A percentile compares a stretch with the other conserved stretches of the same genome.
Conservation (phyloP, 1,140 invertebrate genomes). For the Ceratina australensis region DNA sequence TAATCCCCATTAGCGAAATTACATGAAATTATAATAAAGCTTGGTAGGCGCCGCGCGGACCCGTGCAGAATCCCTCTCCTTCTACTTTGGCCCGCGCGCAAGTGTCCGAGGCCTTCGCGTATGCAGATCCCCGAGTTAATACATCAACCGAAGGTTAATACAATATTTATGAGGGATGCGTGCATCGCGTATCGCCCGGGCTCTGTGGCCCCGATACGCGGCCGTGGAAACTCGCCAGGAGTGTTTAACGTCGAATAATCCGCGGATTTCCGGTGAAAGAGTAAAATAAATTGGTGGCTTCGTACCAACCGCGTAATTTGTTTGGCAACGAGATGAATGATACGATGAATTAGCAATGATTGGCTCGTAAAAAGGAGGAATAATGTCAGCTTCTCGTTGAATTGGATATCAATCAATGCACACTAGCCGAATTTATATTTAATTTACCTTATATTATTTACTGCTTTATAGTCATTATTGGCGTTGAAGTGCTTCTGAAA, state of each 20-base stretch:
- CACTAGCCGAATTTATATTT: too few species aligned
- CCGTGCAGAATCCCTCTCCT: conserved; percentile 10
- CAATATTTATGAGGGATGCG: conserved; percentile 36
- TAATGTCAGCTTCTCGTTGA: too few species aligned
- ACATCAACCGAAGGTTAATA: not conserved
- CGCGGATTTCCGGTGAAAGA: not conserved
- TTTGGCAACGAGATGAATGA: too few species aligned
- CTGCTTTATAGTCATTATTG: too few species aligned
- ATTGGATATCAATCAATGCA: too few species aligned
- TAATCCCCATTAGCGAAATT: conserved; percentile 66
- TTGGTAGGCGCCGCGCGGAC: not conserved
- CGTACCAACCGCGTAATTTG: too few species aligned
- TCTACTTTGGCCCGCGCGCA: conserved; percentile 2
- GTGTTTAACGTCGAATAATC: not conserved
- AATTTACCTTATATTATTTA: too few species aligned
- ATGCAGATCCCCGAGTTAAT: conserved; percentile 39
- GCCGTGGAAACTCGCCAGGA: not conserved
- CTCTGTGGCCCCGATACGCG: too few species aligned
- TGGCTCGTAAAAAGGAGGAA: too few species aligned
- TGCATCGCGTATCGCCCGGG: not conserved
- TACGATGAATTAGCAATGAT: too few species aligned
- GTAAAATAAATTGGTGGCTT: not conserved
- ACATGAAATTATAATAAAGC: conserved; percentile 58
- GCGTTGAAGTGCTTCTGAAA: too few species aligned
- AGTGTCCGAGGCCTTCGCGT: not conserved